These are phyloP conservation scores for Tipula unca DNA, from an alignment of 2,888 invertebrate genomes.

Conservation along the genomic window DNA sequence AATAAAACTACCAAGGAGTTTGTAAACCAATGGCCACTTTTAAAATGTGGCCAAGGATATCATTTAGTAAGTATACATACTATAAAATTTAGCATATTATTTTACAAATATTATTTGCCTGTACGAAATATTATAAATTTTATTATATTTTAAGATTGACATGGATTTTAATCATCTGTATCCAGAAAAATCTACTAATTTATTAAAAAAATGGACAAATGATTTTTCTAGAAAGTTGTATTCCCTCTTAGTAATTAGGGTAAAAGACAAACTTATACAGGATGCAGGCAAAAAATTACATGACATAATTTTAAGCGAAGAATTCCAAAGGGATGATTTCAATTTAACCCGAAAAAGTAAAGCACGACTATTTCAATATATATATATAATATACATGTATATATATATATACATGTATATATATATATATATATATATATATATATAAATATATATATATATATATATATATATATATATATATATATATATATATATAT, in stretches of 20 bases:
- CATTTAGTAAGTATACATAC: too few species aligned
- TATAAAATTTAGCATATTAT: too few species aligned
- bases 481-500: background rate
- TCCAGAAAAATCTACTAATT: background rate
- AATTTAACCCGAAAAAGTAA: background rate
- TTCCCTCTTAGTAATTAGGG: background rate
- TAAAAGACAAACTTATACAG: background rate
- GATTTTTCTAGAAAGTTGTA: background rate
- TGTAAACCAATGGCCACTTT: too few species aligned
- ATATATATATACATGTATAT: background rate
- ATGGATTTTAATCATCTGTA: background rate
- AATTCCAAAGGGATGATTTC: background rate
- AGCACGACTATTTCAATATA: too few species aligned
- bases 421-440: too few species aligned
- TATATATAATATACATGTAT: background rate
- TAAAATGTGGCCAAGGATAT: background rate
- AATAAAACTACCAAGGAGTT: too few species aligned
- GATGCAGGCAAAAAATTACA: background rate
- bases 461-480: background rate
- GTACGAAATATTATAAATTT: too few species aligned
- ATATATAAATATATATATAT: background rate
- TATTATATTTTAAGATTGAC: background rate
- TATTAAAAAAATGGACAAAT: background rate
- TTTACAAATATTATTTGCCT: background rate
- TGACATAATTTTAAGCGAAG: background rate